Evolutionary conservation across 2,797 vertebrate species (phyloP), one percentile per base, ranked within the genome.

Genomic region (Huso huso): DNA sequence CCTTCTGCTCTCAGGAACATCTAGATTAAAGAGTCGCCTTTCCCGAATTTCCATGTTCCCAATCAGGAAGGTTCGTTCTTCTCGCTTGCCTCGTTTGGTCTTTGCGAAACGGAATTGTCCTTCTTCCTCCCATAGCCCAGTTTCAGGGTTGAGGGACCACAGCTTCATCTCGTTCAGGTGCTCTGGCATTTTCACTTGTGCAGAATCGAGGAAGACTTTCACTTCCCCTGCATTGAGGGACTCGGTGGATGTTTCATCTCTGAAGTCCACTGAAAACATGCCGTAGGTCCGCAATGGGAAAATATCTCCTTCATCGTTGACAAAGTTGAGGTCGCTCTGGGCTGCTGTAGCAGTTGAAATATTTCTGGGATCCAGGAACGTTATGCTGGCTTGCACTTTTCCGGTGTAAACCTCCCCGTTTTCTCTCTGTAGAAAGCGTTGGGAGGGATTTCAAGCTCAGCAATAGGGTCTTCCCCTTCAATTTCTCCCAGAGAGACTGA

Each of bases 11-110:
- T 99, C 97, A 0, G 97, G 96, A 15, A 99, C 97, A 0, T 99
- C 97, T 51, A 99, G 79, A 84, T 99, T 99, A 73, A 99, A 99
- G 49, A 99, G 87, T 58, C 97, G 79, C 68, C 97, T 85, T 73
- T 99, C 97, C 61, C 95, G 90, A 75, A 99, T 98, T 85, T 98
- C 97, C 96, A 99, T 95, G 78, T 99, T 99, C 13, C 97, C 97
- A 62, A 99, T 90, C 68, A 99, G 82, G 78, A 99, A 99, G 0
- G 93, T 96, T 72, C 96, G 91, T 65, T 96, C 90, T 64, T 99
- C 97, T 59, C 97, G 88, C 80, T 92, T 98, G n/a, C 69, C 80
- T 70, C 97, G 84, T 59, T 68, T 86, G 72, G 83, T 93, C 71
- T 79, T 92, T 74, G 94, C 90, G 1, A 91, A 55, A 64, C 86